Conservation (phyloP, 23 tunicate genomes). For the Phallusia fumigata region DNA sequence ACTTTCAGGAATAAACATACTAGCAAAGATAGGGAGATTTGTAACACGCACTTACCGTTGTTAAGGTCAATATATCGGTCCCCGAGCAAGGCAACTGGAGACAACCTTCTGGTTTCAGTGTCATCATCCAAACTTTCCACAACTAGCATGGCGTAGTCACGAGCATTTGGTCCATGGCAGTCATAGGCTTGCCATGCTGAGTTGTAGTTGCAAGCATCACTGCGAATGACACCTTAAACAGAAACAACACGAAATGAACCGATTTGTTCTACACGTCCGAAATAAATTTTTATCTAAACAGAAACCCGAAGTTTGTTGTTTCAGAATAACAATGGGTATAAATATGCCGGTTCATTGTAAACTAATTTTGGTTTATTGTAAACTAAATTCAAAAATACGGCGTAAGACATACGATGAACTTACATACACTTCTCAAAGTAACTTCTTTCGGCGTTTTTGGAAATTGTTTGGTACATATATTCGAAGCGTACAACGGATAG, state of each 20-base stretch:
- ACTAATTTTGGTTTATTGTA: too few species aligned
- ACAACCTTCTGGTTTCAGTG: constrained; percentile 74
- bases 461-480: too few species aligned
- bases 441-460: too few species aligned
- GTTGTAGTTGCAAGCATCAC: constrained; percentile 32
- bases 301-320: neutral
- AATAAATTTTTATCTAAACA: too few species aligned
- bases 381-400: too few species aligned
- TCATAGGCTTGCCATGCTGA: constrained; percentile 74
- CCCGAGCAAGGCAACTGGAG: constrained; percentile 68
- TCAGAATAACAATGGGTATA: neutral
- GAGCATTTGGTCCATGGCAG: constrained; percentile 42
- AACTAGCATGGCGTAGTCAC: constrained; percentile 69
- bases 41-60: constrained; percentile 51
- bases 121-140: constrained; percentile 84
- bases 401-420: too few species aligned
- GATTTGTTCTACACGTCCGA: too few species aligned
- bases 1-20: too few species aligned
- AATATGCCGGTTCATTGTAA: too few species aligned
- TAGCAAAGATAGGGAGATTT: neutral
- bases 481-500: too few species aligned
- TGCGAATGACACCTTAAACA: constrained; percentile 56
- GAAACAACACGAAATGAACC: too few species aligned
- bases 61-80: constrained; percentile 62
- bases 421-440: too few species aligned